These are phyloP conservation scores for Nineta flava DNA, from an alignment of 2,888 invertebrate genomes.

Conservation along the genomic window DNA sequence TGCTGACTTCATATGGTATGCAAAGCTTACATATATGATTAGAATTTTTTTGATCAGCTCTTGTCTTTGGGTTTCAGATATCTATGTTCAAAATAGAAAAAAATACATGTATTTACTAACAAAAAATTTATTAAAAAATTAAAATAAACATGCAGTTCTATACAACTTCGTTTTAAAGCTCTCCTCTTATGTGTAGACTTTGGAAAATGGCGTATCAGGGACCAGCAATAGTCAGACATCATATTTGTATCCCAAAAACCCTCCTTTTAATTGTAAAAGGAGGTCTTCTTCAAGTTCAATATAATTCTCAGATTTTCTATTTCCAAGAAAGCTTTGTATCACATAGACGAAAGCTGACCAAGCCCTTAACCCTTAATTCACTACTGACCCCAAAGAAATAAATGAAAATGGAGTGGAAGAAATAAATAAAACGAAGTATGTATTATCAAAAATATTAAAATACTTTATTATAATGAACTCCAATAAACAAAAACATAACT, in stretches of 20 bases:
- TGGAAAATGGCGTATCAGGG: constrained; percentile 5
- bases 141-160: background rate
- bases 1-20: background rate
- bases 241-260: constrained; percentile 6
- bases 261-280: too few species aligned
- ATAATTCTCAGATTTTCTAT: too few species aligned
- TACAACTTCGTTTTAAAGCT: constrained; percentile 6
- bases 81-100: background rate
- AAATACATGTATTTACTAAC: background rate
- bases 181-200: constrained; percentile 5
- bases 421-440: too few species aligned
- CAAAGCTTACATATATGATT: background rate
- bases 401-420: too few species aligned
- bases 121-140: background rate
- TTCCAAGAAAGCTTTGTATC: too few species aligned
- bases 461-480: too few species aligned
- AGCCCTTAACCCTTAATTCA: too few species aligned
- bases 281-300: too few species aligned
- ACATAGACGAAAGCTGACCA: too few species aligned
- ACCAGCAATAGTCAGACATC: constrained; percentile 8
- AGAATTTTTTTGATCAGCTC: background rate
- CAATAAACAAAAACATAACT: too few species aligned
- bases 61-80: background rate
- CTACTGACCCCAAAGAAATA: too few species aligned
- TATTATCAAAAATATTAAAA: too few species aligned